phyloP scores from a whole-genome alignment of 2,888 invertebrate species.

The Augochlorella aurata region DNA sequence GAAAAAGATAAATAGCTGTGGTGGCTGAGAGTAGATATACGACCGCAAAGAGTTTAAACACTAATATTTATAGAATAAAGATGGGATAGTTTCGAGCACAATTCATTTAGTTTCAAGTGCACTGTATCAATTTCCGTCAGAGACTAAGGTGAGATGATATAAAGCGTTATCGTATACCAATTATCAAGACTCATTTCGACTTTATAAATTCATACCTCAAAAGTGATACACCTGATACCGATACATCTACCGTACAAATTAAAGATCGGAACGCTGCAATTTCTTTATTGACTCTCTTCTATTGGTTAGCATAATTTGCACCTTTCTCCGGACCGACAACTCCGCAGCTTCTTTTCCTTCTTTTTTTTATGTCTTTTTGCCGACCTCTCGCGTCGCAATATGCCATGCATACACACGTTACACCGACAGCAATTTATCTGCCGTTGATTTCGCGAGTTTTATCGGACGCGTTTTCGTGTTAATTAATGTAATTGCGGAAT shows the following conservation, averaged over 20 bases:
- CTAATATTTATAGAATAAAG: not conserved
- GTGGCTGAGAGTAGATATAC: no score
- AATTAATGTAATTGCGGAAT: conserved; percentile 31
- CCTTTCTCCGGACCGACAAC: not conserved
- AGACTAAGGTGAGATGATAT: not conserved
- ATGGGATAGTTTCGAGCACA: not conserved
- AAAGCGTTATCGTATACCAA: not conserved
- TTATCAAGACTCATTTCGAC: not conserved
- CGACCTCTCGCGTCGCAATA: not conserved
- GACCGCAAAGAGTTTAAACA: no score
- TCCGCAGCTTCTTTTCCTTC: not conserved
- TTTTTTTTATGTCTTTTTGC: not conserved
- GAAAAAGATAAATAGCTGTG: no score
- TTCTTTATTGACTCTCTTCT: not conserved
- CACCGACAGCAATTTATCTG: not conserved
- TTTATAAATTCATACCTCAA: not conserved
- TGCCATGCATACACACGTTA: no score
- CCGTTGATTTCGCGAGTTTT: not conserved
- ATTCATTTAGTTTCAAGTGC: not conserved
- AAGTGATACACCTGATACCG: no score
- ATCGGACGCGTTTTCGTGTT: conserved; percentile 19
- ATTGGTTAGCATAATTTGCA: not conserved
- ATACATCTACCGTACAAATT: not conserved
- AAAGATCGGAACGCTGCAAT: not conserved
- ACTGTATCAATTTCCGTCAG: not conserved